A percentile compares a stretch with the other conserved stretches of the same genome.
These are phyloP conservation scores for Epistrophe eligans DNA, from an alignment of 2,888 invertebrate genomes.

Conservation along the genomic window DNA sequence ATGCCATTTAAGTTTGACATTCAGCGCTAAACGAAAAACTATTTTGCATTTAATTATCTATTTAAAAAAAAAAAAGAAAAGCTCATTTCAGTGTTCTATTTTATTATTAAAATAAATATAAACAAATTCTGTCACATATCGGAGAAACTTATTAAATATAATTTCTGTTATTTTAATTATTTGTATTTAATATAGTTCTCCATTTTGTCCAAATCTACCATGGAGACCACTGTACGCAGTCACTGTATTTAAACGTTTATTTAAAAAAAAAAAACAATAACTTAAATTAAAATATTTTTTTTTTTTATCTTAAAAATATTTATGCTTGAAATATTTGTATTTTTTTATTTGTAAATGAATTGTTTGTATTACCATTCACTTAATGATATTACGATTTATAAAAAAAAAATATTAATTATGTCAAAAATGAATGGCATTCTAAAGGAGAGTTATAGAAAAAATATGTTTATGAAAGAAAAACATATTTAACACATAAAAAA, in stretches of 20 bases:
- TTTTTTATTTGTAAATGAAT: constrained; percentile 35
- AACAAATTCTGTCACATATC: constrained; percentile 40
- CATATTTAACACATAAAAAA: constrained; percentile 42
- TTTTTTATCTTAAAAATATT: constrained; percentile 35
- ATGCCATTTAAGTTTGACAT: constrained; percentile 76
- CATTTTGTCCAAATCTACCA: constrained; percentile 83
- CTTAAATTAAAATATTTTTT: constrained; percentile 41
- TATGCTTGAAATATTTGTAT: constrained; percentile 4
- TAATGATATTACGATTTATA: constrained; percentile 58
- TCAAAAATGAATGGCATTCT: constrained; percentile 76
- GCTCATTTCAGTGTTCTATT: constrained; percentile 30
- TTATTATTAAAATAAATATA: constrained; percentile 16
- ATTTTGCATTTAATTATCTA: constrained; percentile 17
- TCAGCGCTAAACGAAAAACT: constrained; percentile 42
- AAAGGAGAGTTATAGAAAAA: constrained; percentile 49
- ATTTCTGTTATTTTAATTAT: constrained; percentile 68
- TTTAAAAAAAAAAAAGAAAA: neutral
- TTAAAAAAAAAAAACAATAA: constrained; percentile 26
- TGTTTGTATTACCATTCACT: constrained; percentile 63
- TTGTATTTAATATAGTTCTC: constrained; percentile 77
- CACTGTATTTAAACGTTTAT: constrained; percentile 78
- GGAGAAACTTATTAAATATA: constrained; percentile 78
- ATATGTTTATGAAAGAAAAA: constrained; percentile 36
- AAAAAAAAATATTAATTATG: constrained; percentile 54
- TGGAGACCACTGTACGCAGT: constrained; percentile 84